phyloP scores from a whole-genome alignment of 2,113 vertebrate genomes.

The Cyprinodon tularosa region DNA sequence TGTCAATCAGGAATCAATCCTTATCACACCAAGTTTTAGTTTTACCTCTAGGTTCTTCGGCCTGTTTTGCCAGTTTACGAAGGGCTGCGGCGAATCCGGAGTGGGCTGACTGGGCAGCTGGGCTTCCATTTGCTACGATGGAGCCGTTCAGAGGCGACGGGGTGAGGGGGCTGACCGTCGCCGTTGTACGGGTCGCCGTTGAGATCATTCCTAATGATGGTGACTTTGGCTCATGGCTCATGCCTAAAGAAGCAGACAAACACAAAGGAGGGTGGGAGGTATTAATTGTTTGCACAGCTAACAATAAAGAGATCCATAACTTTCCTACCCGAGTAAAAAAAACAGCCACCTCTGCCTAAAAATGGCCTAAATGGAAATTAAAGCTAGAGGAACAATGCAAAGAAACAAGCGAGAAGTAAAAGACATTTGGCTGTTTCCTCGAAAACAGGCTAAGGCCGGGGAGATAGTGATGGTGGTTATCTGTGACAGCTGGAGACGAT shows the following conservation, averaged over 20 bases:
- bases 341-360: neutral
- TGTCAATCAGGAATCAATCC: neutral
- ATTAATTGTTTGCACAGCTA: conserved; percentile 18
- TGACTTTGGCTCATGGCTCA: conserved; percentile 99
- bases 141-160: conserved; percentile 96
- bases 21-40: neutral
- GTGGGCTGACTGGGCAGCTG: conserved; percentile 91
- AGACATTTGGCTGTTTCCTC: conserved; percentile 6
- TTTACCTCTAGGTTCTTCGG: conserved; percentile 96
- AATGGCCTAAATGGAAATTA: conserved; percentile 1
- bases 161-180: conserved; percentile 97
- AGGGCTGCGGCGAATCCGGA: conserved; percentile 98
- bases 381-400: conserved; percentile 3
- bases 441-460: conserved; percentile 20
- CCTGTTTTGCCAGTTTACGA: conserved; percentile 99
- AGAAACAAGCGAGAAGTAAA: neutral
- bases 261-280: conserved; percentile 60
- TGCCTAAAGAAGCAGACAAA: conserved; percentile 85
- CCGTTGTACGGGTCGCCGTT: conserved; percentile 95
- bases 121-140: conserved; percentile 96
- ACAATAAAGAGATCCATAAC: neutral
- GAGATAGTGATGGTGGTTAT: conserved; percentile 43
- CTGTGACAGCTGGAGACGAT: conserved; percentile 70
- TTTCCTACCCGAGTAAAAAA: neutral
- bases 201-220: conserved; percentile 99